Evolutionary conservation across 1,140 invertebrate genomes (phyloP).

Genomic region (Aethina tumida): DNA sequence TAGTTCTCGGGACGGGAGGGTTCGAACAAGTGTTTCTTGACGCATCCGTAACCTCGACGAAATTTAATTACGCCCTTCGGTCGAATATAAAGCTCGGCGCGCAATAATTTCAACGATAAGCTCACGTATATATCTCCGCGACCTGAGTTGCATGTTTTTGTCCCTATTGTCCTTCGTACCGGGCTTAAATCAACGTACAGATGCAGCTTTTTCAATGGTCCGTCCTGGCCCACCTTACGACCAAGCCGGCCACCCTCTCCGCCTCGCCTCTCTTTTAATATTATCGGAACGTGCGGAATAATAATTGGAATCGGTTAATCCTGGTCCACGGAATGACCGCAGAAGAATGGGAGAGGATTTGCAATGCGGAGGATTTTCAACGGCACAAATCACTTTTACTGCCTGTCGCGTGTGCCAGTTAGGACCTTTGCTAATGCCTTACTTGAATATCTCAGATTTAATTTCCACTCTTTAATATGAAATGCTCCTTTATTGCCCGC

Average conservation of each 20-base stretch:
- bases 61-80: no score
- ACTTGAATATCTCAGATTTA: slow-evolving; percentile 33
- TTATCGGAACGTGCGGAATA: slow-evolving; percentile 23
- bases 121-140: no score
- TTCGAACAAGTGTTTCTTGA: no score
- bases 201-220: no score
- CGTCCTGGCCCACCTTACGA: no score
- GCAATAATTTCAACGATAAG: no score
- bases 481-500: slow-evolving; percentile 13
- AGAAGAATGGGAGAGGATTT: slow-evolving; percentile 30
- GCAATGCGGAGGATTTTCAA: slow-evolving; percentile 31
- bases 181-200: no score
- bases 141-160: no score
- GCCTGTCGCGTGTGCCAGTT: slow-evolving; percentile 20
- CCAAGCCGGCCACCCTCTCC: slow-evolving; percentile 1
- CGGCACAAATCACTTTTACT: slow-evolving; percentile 35
- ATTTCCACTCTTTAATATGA: slow-evolving; percentile 32
- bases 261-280: slow-evolving; percentile 21
- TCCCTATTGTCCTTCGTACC: no score
- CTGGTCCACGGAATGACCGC: slow-evolving; percentile 15
- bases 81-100: no score
- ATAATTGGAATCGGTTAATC: slow-evolving; percentile 26
- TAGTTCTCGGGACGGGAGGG: no score
- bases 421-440: slow-evolving; percentile 27
- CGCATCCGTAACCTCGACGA: no score